Conservation (phyloP, 1,140 invertebrate species). For the Neoseiulus cucumeris region DNA sequence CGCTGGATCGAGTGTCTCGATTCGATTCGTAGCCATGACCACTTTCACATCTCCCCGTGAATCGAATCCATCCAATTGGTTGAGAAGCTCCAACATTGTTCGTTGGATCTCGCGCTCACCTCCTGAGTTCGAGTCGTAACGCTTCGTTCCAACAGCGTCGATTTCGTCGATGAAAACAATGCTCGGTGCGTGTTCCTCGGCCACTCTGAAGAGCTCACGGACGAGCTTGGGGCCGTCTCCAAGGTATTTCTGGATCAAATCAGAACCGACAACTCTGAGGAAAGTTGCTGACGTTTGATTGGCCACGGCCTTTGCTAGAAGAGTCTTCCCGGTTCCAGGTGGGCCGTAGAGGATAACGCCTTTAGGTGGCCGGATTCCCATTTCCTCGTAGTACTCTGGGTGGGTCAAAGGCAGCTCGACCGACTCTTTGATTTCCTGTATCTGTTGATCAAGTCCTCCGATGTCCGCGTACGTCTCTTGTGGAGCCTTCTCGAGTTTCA, state of each 20-base stretch:
- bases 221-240: constrained; percentile 98
- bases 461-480: constrained; percentile 99
- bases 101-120: constrained; percentile 98
- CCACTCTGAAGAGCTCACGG: constrained; percentile 87
- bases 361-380: constrained; percentile 99
- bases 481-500: constrained; percentile 99
- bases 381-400: constrained; percentile 99
- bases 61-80: constrained; percentile 97
- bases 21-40: constrained; percentile 98
- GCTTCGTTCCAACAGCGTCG: constrained; percentile 96
- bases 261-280: constrained; percentile 90
- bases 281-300: constrained; percentile 99
- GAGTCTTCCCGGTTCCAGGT: constrained; percentile 90
- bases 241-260: constrained; percentile 97
- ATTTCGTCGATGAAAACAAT: constrained; percentile 99
- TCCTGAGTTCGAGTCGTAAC: constrained; percentile 98
- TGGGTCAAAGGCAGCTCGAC: constrained; percentile 96
- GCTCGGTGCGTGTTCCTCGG: constrained; percentile 96
- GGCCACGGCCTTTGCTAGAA: constrained; percentile 94
- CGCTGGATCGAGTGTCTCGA: constrained; percentile 96
- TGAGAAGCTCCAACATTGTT: constrained; percentile 97
- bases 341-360: constrained; percentile 97
- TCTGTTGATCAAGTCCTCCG: constrained; percentile 96
- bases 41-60: constrained; percentile 86
- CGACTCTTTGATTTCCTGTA: constrained; percentile 99